Percentiles rank a stretch among this genome's conserved stretches.
Evolutionary conservation across 1,140 invertebrate species (phyloP).

Genomic region (Aplysia californica): DNA sequence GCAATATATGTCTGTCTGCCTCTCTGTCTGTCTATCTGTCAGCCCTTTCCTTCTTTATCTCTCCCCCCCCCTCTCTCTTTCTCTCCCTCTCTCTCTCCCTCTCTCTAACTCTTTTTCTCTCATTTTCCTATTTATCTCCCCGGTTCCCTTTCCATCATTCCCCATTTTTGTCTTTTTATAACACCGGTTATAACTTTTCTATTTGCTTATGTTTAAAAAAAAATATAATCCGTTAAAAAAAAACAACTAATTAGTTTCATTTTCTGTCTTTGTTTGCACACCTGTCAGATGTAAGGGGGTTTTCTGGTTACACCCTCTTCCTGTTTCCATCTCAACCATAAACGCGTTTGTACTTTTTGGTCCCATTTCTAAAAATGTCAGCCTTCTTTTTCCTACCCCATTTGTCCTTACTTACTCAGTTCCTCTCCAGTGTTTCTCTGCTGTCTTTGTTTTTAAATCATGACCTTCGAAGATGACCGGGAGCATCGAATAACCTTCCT

Average conservation of each 20-base stretch:
- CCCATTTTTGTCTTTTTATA: background rate
- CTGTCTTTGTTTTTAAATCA: too few species aligned
- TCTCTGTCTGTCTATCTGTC: background rate
- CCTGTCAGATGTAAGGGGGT: background rate
- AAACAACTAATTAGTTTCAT: too few species aligned
- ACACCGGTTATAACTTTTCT: background rate
- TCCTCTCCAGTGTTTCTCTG: too few species aligned
- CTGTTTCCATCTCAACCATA: too few species aligned
- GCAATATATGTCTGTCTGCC: background rate
- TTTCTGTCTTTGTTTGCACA: background rate
- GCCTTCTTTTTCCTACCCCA: too few species aligned
- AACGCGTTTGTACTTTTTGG: too few species aligned
- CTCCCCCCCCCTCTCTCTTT: background rate
- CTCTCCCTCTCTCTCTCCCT: slow-evolving; percentile 23
- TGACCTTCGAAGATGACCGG: too few species aligned
- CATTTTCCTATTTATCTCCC: background rate
- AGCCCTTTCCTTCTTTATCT: background rate
- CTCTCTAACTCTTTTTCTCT: slow-evolving; percentile 24
- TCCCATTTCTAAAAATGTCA: too few species aligned
- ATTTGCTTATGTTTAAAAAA: too few species aligned
- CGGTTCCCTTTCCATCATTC: background rate
- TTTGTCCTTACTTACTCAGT: too few species aligned
- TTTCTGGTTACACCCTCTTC: background rate
- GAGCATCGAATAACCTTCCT: too few species aligned
- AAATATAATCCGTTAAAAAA: too few species aligned